A percentile compares a stretch with the other conserved stretches of the same genome.
Evolutionary conservation across 2,797 vertebrate genomes (phyloP).

Genomic region (Pipistrellus pipistrellus): DNA sequence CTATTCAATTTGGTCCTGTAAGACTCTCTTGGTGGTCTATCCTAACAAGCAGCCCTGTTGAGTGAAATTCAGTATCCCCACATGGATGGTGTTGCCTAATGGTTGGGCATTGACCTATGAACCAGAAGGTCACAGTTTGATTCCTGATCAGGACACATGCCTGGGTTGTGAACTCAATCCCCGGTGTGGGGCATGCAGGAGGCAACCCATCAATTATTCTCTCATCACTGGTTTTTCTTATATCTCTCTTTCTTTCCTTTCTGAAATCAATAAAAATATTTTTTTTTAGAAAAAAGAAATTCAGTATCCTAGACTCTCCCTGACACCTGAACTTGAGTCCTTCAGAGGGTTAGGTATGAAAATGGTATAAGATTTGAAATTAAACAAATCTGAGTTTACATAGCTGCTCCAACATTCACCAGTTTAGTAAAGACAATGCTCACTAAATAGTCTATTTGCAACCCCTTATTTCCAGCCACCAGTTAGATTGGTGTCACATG

Average conservation of each 20-base stretch:
- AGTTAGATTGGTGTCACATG: background rate
- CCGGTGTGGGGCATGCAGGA: no score
- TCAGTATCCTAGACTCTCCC: background rate
- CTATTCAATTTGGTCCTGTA: background rate
- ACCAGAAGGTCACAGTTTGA: no score
- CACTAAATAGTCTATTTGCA: conserved; percentile 12
- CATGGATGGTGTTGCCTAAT: no score
- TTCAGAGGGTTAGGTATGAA: conserved; percentile 5
- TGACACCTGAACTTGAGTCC: conserved; percentile 37
- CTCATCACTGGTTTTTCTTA: no score
- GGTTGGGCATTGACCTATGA: no score
- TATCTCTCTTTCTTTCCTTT: no score
- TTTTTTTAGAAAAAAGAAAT: no score
- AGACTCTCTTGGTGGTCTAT: background rate
- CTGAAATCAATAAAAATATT: no score
- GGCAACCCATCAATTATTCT: no score
- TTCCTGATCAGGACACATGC: no score
- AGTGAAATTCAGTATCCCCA: background rate
- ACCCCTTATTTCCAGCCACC: background rate
- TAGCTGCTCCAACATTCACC: background rate
- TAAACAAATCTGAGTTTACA: conserved; percentile 28
- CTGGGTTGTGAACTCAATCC: no score
- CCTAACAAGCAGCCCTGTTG: background rate
- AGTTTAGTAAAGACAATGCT: background rate
- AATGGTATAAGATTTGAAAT: conserved; percentile 16